These are phyloP conservation scores for Phaethon lepturus DNA, from an alignment of 2,113 vertebrate species.

Conservation along the genomic window DNA sequence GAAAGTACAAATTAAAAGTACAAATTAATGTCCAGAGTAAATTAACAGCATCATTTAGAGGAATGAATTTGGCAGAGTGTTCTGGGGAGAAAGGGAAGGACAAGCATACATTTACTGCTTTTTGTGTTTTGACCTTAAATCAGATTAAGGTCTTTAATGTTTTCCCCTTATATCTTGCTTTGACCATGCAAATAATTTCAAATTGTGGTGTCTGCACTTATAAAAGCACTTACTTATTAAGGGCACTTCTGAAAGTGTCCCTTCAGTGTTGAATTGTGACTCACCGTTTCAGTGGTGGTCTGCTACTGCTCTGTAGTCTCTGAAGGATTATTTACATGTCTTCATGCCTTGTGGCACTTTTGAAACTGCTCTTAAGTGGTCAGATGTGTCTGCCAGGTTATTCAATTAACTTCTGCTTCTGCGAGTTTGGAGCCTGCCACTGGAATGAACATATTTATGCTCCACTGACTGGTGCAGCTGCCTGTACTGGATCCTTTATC, in stretches of 20 bases:
- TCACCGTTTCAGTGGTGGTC: neutral
- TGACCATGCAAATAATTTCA: neutral
- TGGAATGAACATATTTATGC: neutral
- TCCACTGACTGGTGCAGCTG: neutral
- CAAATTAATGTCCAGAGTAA: neutral
- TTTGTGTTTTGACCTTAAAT: neutral
- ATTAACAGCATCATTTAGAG: neutral
- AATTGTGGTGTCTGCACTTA: neutral
- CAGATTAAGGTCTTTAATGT: neutral
- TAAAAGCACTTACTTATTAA: neutral
- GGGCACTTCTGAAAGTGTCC: neutral
- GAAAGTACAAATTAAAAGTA: neutral
- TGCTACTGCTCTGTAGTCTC: neutral
- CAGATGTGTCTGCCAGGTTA: neutral
- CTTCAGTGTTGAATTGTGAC: neutral
- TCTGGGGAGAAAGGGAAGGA: neutral
- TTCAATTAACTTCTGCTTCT: neutral
- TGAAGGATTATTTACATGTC: neutral
- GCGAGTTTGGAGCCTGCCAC: neutral
- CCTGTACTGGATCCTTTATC: neutral
- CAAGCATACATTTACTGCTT: neutral
- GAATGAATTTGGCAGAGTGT: neutral
- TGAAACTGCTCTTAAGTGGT: conserved; percentile 1
- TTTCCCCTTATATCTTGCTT: neutral
- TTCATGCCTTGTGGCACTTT: neutral